Evolutionary conservation across 2,888 invertebrate genomes (phyloP).

Genomic region (Crossocerus cetratus): DNA sequence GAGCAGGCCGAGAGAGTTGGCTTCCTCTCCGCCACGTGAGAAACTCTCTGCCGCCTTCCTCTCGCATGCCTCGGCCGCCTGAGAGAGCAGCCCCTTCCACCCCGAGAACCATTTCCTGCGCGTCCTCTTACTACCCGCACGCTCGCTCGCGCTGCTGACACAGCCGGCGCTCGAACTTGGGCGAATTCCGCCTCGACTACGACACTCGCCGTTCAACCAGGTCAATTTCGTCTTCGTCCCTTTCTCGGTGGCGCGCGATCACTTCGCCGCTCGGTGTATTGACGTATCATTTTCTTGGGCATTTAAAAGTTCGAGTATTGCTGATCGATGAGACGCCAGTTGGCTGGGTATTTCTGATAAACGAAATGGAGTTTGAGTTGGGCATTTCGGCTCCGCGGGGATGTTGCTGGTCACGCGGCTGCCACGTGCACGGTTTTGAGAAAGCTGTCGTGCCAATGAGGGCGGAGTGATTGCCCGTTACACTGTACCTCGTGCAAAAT

Average conservation of each 20-base stretch:
- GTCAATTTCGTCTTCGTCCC: neutral
- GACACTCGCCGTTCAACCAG: neutral
- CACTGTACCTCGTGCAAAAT: slow-evolving; percentile 37
- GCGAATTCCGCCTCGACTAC: no score
- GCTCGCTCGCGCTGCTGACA: no score
- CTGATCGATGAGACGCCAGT: no score
- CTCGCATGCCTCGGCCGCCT: slow-evolving; percentile 48
- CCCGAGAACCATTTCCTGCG: slow-evolving; percentile 3
- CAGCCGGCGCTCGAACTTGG: no score
- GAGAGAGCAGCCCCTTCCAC: slow-evolving; percentile 13
- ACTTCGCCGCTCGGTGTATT: no score
- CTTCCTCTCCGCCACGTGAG: neutral
- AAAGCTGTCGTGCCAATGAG: neutral
- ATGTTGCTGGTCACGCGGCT: no score
- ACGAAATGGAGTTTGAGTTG: no score
- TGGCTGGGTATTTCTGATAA: no score
- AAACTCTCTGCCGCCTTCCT: neutral
- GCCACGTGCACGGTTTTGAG: neutral
- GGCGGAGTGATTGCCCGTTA: slow-evolving; percentile 12
- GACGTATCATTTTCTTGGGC: no score
- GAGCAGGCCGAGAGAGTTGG: neutral
- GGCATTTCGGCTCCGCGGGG: no score
- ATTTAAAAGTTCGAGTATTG: no score
- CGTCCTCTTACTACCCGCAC: slow-evolving; percentile 3
- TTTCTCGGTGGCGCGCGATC: no score